A percentile compares a stretch with the other conserved stretches of the same genome.
Evolutionary conservation across 2,888 invertebrate species (phyloP).

Genomic region (Sisyra nigra): DNA sequence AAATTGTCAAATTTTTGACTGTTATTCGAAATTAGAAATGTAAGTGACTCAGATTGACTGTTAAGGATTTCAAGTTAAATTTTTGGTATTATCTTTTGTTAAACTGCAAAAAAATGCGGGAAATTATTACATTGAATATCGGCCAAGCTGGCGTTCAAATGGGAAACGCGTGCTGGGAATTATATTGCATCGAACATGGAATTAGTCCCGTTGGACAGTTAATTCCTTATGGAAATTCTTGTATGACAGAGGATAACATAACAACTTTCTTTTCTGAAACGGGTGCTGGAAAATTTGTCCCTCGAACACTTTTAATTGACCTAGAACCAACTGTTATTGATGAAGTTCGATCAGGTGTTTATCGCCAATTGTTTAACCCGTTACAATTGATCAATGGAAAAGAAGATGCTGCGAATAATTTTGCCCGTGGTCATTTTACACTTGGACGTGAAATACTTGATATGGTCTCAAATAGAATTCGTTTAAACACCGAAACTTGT

Average conservation of each 20-base stretch:
- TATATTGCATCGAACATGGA: constrained; percentile 1
- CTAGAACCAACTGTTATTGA: constrained; percentile 1
- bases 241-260: not conserved
- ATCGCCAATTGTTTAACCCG: not conserved
- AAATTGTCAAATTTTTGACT: no score
- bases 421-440: not conserved
- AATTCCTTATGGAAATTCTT: not conserved
- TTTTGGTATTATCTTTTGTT: no score
- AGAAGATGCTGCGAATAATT: constrained; percentile 4
- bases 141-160: constrained; percentile 1
- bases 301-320: not conserved
- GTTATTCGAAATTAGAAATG: no score
- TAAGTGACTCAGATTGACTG: no score
- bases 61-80: no score
- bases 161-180: constrained; percentile 1
- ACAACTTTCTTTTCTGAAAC: constrained; percentile 1
- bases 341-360: not conserved
- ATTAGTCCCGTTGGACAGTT: not conserved
- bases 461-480: not conserved
- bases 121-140: not conserved
- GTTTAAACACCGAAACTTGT: not conserved
- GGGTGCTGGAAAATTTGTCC: constrained; percentile 1
- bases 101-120: not conserved
- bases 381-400: not conserved
- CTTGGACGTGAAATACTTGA: not conserved